These are phyloP conservation scores for Campoplex capitator DNA, from an alignment of 2,888 invertebrate genomes.

Conservation along the genomic window DNA sequence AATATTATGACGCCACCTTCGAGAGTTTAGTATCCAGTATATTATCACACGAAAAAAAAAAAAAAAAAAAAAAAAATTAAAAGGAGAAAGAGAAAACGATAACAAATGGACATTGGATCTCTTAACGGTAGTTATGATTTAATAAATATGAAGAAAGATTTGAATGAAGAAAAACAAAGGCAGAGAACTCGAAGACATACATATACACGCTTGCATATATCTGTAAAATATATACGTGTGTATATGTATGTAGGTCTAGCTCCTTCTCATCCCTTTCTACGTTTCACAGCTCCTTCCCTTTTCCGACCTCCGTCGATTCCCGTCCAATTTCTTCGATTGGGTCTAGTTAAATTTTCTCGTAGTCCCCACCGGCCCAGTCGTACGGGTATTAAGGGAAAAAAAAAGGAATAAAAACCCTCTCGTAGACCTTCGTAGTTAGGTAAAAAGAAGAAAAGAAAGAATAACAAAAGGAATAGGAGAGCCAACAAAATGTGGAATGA, in stretches of 20 bases:
- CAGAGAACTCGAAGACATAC: constrained; percentile 76
- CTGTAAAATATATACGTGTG: background rate
- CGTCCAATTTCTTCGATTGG: constrained; percentile 77
- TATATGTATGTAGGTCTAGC: constrained; percentile 75
- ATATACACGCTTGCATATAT: background rate
- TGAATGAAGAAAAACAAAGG: constrained; percentile 66
- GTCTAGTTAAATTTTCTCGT: constrained; percentile 74
- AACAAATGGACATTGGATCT: constrained; percentile 77
- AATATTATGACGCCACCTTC: constrained; percentile 81
- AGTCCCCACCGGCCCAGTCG: constrained; percentile 71
- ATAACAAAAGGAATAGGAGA: background rate
- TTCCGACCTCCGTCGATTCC: constrained; percentile 63
- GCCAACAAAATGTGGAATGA: constrained; percentile 8
- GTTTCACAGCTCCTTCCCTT: constrained; percentile 54
- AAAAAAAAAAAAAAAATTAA: background rate
- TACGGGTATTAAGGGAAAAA: constrained; percentile 68
- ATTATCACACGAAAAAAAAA: constrained; percentile 71
- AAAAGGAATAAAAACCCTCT: constrained; percentile 64
- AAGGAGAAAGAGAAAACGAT: background rate
- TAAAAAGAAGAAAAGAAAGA: constrained; percentile 54
- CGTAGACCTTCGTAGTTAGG: constrained; percentile 77
- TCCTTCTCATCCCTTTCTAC: constrained; percentile 70
- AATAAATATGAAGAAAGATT: constrained; percentile 70
- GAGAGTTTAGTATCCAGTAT: constrained; percentile 81
- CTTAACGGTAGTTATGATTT: constrained; percentile 80